Percentiles rank a stretch among this genome's conserved stretches.
phyloP scores from a whole-genome alignment of 2,888 invertebrate genomes.

The Aspidiotus destructor region DNA sequence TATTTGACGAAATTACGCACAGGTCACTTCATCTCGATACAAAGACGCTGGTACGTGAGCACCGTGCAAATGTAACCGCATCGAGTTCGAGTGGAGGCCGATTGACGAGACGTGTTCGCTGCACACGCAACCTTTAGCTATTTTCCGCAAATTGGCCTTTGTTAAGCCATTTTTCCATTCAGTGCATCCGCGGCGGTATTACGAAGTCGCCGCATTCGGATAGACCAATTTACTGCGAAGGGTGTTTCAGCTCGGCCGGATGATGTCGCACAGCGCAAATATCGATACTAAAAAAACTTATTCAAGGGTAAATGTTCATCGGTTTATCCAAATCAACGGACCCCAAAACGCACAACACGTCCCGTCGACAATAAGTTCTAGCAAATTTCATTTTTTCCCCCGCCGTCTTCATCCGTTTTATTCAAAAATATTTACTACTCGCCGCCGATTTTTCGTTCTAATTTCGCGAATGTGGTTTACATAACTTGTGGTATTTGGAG shows the following conservation, averaged over 20 bases:
- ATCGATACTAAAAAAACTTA: too few relatives aligned
- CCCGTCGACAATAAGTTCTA: too few relatives aligned
- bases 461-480: too few relatives aligned
- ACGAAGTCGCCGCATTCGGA: conserved; percentile 12
- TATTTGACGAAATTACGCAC: conserved; percentile 21
- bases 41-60: conserved; percentile 13
- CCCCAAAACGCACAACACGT: too few relatives aligned
- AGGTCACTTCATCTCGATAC: conserved; percentile 21
- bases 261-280: background rate
- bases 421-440: too few relatives aligned
- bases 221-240: conserved; percentile 9
- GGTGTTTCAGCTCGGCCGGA: background rate
- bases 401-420: too few relatives aligned
- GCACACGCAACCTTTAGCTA: conserved; percentile 19
- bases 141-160: conserved; percentile 22
- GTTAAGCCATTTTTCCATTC: conserved; percentile 23
- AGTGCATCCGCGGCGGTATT: conserved; percentile 8
- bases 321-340: too few relatives aligned
- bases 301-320: too few relatives aligned
- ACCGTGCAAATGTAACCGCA: conserved; percentile 23
- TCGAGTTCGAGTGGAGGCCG: background rate
- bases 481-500: too few relatives aligned
- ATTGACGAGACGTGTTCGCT: background rate
- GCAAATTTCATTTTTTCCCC: too few relatives aligned
- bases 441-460: too few relatives aligned